Base-by-base conservation (phyloP, 2,797 vertebrate genomes). In the Vireo griseus region DNA sequence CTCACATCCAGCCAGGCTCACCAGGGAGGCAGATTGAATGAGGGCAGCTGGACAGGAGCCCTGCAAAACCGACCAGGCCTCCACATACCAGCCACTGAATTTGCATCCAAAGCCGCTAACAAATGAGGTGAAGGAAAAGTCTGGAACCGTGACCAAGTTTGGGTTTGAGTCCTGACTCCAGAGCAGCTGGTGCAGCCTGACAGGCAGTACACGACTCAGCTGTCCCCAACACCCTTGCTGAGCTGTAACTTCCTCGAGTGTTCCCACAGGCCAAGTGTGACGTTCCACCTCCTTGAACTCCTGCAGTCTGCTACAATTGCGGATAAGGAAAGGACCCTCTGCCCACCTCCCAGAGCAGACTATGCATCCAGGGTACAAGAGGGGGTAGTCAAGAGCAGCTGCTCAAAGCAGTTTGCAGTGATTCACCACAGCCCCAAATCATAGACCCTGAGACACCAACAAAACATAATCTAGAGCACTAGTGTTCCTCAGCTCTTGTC, bases 41-140 rank as follows among this genome's bases (percentile, higher is more conserved):
- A 63, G 54, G 68, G 44, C 74, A 95, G 85, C 79, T 92, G 92
- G 82, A 88, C 57, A 47, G 40, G 47, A 72, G 47, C 84, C 76
- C 61, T 82, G 54, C 44, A 74, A 62, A 66, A 16, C 75, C 39
- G 71, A 85, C 55, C 68, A 90, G 71, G 51, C 42, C 42, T 91
- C 59, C 66, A 50, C 35, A 15, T 45, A 82, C 29, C 0, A 0
- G 76, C 67, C 84, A 63, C 94, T 80, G 65, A 74, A 88, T 90
- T 89, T 91, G 66, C 69, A 88, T 81, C 31, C 0, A 11, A 96
- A 92, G 76, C 65, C 0, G 2, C 51, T 91, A 93, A 91, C 48
- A 92, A 96, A 94, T 69, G 68, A 97, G 77, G 80, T 93, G 76
- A 88, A 96, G 61, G 54, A 85, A 90, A 96, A 87, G 63, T 67